Conservation (phyloP, 2,113 vertebrate genomes). For the Tympanuchus pallidicinctus region DNA sequence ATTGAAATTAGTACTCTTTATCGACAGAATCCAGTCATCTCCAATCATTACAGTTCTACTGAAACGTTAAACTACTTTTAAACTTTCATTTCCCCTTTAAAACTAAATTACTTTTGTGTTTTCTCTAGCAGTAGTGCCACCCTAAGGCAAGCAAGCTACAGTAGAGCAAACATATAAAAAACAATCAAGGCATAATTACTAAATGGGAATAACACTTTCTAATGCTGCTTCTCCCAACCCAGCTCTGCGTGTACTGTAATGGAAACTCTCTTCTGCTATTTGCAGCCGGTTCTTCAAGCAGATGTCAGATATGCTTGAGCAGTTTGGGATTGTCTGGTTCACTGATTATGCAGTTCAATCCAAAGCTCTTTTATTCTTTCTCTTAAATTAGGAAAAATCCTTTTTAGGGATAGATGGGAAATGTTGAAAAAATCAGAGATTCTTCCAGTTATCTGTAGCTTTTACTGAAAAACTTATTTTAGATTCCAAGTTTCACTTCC, state of each 20-base stretch:
- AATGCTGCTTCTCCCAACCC: conserved; percentile 31
- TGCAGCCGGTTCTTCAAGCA: conserved; percentile 22
- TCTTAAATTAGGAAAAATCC: conserved; percentile 56
- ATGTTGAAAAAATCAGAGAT: background rate
- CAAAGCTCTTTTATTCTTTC: conserved; percentile 35
- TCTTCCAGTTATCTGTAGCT: background rate
- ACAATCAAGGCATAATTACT: conserved; percentile 80
- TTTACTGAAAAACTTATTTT: conserved; percentile 35
- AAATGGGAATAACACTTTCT: conserved; percentile 69
- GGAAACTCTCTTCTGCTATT: conserved; percentile 45
- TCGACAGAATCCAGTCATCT: conserved; percentile 73
- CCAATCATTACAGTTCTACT: conserved; percentile 75
- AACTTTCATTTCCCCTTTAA: conserved; percentile 84
- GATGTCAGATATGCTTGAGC: conserved; percentile 33
- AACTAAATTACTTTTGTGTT: conserved; percentile 81
- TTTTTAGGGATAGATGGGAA: conserved; percentile 13
- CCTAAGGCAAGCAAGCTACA: conserved; percentile 77
- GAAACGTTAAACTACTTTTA: conserved; percentile 82
- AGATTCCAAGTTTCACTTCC: background rate
- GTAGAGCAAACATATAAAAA: conserved; percentile 79
- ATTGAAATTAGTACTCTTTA: conserved; percentile 77
- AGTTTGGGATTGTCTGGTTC: conserved; percentile 51
- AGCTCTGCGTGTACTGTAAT: conserved; percentile 26
- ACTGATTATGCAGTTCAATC: conserved; percentile 60
- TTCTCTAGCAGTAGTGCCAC: conserved; percentile 71